These are phyloP conservation scores for Luehdorfia chinensis DNA, from an alignment of 1,140 invertebrate species.

Conservation along the genomic window DNA sequence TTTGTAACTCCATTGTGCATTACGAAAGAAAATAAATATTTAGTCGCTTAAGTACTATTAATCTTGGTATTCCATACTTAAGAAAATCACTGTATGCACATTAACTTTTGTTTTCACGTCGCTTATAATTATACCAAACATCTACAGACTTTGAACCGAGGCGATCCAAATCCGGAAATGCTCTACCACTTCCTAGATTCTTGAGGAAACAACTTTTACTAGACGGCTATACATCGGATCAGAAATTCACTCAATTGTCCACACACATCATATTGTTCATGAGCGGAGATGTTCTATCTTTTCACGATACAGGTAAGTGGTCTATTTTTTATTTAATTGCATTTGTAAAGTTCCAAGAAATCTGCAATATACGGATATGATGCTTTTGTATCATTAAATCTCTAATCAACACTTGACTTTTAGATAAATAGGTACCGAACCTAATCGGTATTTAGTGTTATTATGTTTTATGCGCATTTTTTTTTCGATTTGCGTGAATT, in stretches of 20 bases:
- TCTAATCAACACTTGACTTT: no score
- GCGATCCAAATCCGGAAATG: slow-evolving; percentile 26
- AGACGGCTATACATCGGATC: slow-evolving; percentile 39
- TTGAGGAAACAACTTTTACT: slow-evolving; percentile 37
- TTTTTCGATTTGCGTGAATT: no score
- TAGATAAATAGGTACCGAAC: no score
- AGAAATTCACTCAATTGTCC: slow-evolving; percentile 35
- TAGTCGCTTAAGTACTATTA: no score
- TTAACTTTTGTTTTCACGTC: no score
- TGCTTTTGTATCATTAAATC: neutral
- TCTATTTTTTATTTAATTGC: no score
- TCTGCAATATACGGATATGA: neutral
- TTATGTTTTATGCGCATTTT: neutral
- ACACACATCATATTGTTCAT: slow-evolving; percentile 37
- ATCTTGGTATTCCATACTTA: no score
- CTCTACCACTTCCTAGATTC: slow-evolving; percentile 26
- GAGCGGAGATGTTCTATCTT: slow-evolving; percentile 35
- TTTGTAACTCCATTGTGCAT: no score
- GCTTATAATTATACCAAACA: neutral
- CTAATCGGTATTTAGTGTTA: no score
- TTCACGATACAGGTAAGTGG: slow-evolving; percentile 50
- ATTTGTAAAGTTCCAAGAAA: no score
- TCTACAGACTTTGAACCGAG: slow-evolving; percentile 33
- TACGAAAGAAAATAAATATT: no score
- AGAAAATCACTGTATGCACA: no score